Base-by-base conservation (phyloP, 2,113 vertebrate species). In the Spheniscus mendiculus region DNA sequence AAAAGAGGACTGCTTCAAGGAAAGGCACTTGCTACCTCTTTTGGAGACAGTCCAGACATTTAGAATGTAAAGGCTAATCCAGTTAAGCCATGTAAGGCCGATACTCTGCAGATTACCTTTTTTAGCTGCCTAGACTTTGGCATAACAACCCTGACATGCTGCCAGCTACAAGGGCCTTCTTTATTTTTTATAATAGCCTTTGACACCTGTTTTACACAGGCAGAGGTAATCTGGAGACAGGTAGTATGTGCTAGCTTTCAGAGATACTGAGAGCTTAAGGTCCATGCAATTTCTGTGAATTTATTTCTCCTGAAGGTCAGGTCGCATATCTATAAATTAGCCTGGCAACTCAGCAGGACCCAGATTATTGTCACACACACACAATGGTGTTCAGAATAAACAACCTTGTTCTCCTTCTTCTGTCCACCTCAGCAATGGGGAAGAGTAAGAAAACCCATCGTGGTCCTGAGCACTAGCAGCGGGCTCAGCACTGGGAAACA, bases 191-290 rank as follows among this genome's bases (percentile, higher is more conserved):
- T 21, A 87, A 36, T 17, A 78, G 58, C 36, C 53, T 70, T 67
- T 92, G 90, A 80, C 62, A 83, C 74, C 52, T 50, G 38, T 50
- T 94, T 84, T 36, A 79, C 58, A 49, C 26, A 34, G 56, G 61
- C 70, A 94, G 72, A 38, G 40, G 23, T 42, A 38, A 59, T 44
- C 88, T 63, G 32, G 20, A 90, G 78, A 47, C 12, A 71, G 40
- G n/a, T 63, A 52, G 21, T 4, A 44, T 8, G 58, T 19, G 18
- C 58, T 66, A 49, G 58, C 36, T 85, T 65, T 69, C 82, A 52
- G 58, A 90, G 15, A 36, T 34, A 29, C 12, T 2, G 25, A 74
- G 25, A 88, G 40, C 63, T 86, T 47, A 25, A 71, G 56, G 52
- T 50, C 29, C 17, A 2, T 26, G 32, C 15, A 26, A 45, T 96